These are phyloP conservation scores for Alfaro cultratus DNA, from an alignment of 2,797 vertebrate species.

Conservation along the genomic window DNA sequence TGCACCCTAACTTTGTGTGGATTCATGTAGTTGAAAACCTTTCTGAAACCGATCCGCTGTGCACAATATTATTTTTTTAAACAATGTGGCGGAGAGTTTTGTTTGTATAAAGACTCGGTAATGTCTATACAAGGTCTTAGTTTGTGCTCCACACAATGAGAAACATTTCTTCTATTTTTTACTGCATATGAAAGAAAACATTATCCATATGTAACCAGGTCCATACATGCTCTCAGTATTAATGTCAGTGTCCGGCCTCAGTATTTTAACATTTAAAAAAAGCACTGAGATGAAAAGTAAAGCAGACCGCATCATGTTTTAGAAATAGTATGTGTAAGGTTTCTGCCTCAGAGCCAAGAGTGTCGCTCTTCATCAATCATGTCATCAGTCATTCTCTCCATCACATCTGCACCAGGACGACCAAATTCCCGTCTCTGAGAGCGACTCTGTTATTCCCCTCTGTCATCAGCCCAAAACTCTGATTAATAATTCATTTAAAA, in stretches of 20 bases:
- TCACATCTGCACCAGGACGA: slow-evolving; percentile 36
- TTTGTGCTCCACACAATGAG: background rate
- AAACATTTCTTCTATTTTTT: background rate
- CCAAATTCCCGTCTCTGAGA: slow-evolving; percentile 29
- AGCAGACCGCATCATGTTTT: background rate
- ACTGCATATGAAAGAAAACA: background rate
- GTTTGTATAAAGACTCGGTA: no score
- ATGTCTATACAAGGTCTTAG: background rate
- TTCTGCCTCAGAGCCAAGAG: slow-evolving; percentile 24
- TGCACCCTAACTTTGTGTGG: no score
- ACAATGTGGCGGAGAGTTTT: no score
- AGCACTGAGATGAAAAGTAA: slow-evolving; percentile 2
- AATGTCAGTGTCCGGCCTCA: background rate
- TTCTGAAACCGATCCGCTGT: no score
- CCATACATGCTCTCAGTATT: background rate
- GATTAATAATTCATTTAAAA: slow-evolving; percentile 61
- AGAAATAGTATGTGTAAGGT: background rate
- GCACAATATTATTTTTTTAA: no score
- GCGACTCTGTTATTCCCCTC: slow-evolving; percentile 30
- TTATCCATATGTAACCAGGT: background rate
- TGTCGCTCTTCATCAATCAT: slow-evolving; percentile 39
- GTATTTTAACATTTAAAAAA: background rate
- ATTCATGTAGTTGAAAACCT: no score
- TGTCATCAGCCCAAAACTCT: slow-evolving; percentile 35
- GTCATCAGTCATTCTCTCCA: slow-evolving; percentile 41